Conservation (phyloP, 2,113 vertebrate species). For the Podarcis raffonei region DNA sequence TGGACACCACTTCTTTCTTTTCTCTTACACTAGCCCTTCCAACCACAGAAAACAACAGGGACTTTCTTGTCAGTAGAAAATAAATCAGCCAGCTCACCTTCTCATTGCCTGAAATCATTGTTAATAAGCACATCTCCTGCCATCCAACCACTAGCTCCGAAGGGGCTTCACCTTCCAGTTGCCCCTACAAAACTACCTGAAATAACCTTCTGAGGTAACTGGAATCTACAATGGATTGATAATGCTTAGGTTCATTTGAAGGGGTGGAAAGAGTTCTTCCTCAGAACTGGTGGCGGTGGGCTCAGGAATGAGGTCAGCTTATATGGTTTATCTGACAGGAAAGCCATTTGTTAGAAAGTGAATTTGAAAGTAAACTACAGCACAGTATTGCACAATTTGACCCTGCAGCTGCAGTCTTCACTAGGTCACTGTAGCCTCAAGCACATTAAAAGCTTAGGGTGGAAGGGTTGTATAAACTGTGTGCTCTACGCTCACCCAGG, state of each 20-base stretch:
- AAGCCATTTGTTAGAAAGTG: not conserved
- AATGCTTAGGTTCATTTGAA: conserved; percentile 6
- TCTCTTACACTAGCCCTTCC: not conserved
- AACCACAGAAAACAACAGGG: not conserved
- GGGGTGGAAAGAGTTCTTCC: not conserved
- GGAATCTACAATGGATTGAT: not conserved
- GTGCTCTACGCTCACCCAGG: not conserved
- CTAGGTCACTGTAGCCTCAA: not conserved
- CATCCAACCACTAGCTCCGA: not conserved
- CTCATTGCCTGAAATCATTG: not conserved
- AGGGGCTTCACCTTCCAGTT: conserved; percentile 5
- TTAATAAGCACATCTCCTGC: not conserved
- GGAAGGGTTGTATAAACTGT: too few relatives aligned
- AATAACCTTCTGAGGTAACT: not conserved
- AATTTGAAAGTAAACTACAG: conserved; percentile 2
- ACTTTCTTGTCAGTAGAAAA: not conserved
- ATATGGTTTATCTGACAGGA: not conserved
- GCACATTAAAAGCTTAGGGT: too few relatives aligned
- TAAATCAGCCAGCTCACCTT: not conserved
- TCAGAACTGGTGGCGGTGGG: not conserved
- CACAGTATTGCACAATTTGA: not conserved
- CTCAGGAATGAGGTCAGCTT: not conserved
- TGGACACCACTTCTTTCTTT: not conserved
- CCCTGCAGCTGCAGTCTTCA: not conserved
- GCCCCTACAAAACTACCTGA: not conserved